Percentiles rank a stretch among this genome's conserved stretches.
Evolutionary conservation across 2,797 vertebrate genomes (phyloP).

Genomic region (Siniperca scherzeri): DNA sequence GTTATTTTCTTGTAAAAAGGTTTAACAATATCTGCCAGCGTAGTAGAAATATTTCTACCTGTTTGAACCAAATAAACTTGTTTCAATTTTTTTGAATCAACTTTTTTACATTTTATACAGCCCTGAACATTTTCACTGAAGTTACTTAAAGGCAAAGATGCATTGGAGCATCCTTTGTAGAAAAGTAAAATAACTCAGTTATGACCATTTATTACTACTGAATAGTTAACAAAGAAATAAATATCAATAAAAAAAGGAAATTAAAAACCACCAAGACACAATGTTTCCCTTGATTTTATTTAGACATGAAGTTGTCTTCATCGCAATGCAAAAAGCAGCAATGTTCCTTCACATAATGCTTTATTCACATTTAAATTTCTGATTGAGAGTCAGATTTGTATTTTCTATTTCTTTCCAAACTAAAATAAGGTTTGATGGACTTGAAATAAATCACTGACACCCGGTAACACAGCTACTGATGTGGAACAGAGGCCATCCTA

Average conservation of each 20-base stretch:
- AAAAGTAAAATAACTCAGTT: not conserved
- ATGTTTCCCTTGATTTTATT: constrained; percentile 77
- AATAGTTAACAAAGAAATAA: not conserved
- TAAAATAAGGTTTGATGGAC: constrained; percentile 41
- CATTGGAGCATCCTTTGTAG: not conserved
- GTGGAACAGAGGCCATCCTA: constrained; percentile 30
- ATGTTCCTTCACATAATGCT: constrained; percentile 57
- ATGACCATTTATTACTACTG: not conserved
- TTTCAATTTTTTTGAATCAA: not conserved
- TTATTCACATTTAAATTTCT: constrained; percentile 67
- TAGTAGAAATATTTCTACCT: not conserved
- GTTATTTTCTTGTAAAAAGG: too few species aligned
- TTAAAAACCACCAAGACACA: constrained; percentile 32
- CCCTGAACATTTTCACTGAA: not conserved
- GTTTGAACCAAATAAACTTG: not conserved
- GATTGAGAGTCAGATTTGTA: constrained; percentile 42
- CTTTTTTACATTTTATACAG: not conserved
- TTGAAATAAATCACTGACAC: constrained; percentile 45
- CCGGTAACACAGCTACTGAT: constrained; percentile 31
- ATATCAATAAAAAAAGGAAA: not conserved
- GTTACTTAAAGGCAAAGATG: not conserved
- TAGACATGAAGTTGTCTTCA: constrained; percentile 56
- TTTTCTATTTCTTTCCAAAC: constrained; percentile 37
- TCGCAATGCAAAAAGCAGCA: constrained; percentile 73
- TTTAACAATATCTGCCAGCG: too few species aligned